Evolutionary conservation across 2,888 invertebrate genomes (phyloP), one percentile per base, ranked within the genome.

Genomic region (Tenthredo distinguenda): DNA sequence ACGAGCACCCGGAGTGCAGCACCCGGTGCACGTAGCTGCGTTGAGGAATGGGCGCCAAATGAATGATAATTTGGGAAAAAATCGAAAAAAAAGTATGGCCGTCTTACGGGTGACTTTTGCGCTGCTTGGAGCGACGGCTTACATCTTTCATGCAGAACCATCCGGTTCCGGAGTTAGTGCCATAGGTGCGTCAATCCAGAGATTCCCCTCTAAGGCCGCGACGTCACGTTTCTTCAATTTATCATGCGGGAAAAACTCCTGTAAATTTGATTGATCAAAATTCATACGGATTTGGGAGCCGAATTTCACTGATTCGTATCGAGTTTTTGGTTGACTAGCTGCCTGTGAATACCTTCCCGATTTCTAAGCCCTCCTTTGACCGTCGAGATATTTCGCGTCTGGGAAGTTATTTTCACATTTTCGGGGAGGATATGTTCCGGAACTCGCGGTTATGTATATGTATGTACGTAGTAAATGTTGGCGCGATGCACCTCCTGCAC

Each of bases 111-210:
- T 83, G 10, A 68, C 83, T 68, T 83, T 83, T 40, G 83, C 83
- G 47, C 83, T 83, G 9, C 83, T 83, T 26, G 83, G 83, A 68
- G 83, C 83, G 83, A 83, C 83, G 83, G 83, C 83, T 83, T 83
- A 83, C 83, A 71, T 83, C 26, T 83, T 83, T 50, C 83, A 83
- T 62, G 83, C 26, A n/a, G 83, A 83, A 47, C 83, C 83, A n/a
- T 68, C 68, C 68, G 65, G 83, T 71, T 65, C 83, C 50, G 65
- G 65, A 37, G 68, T 68, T 9, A 31, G 71, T 34, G 83, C 83
- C 47, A 83, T 83, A 83, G 83, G 83, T 83, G 81, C 62, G 81
- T 81, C 37, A 81, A 62, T 37, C 62, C 40, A 81, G 37, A 62
- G n/a, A 50, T 77, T 34, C n/a, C 18, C 18, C n/a, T 34, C 47